Evolutionary conservation across 2,797 vertebrate species (phyloP), one percentile per base, ranked within the genome.

Genomic region (Scarus forsteni): DNA sequence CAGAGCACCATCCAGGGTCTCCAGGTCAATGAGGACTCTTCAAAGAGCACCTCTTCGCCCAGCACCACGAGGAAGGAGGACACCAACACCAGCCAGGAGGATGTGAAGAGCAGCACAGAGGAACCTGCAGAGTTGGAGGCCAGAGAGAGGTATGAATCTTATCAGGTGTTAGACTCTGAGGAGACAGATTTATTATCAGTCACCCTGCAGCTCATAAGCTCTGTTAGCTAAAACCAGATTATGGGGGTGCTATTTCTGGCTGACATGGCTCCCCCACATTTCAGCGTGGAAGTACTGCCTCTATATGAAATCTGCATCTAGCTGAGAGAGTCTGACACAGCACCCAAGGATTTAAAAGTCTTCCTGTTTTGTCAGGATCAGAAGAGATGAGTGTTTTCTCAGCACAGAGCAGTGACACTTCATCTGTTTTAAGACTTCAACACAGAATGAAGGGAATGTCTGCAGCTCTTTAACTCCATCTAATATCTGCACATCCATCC

Each of bases 121-220:
- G 93, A 96, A 71, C 88, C 92, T 79, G 82, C 85, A 67, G 95
- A 96, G 80, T 92, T 94, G 80, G 95, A 96, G 83, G 89, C 94
- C 80, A 91, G 93, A 89, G 95, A 96, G 85, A 96, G 97, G 97
- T 99, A 98, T 66, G 94, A 92, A 75, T 91, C 93, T 93, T 93
- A 92, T 73, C 86, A 87, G 71, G 51, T 61, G 52, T 27, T 16
- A 27, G 27, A 64, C 52, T 54, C 16, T 46, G 16, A 45, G 49
- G 60, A 77, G 67, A 82, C 61, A 64, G 64, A 66, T 51, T 58
- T 68, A 72, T 72, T 45, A 66, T 66, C 49, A 46, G 55, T 59
- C 60, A 45, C 48, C 56, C 50, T 61, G 34, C 34, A 69, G n/a
- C 15, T 66, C 62, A n/a, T n/a, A n/a, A 61, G 15, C 54, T 80